A percentile compares a stretch with the other conserved stretches of the same genome.
Conservation (phyloP, 2,888 invertebrate species). For the Scaptomyza flava region DNA sequence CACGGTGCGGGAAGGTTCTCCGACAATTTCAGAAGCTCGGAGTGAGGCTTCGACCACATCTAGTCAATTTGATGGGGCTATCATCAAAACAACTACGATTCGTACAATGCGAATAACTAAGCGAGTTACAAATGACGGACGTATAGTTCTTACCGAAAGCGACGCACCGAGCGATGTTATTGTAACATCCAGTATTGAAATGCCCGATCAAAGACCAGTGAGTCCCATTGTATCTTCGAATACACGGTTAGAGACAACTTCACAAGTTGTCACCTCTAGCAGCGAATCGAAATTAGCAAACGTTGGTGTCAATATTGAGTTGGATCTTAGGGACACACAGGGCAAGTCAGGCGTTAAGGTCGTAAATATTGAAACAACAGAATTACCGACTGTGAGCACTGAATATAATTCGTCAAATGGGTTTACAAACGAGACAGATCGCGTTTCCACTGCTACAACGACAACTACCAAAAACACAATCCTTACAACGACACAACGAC, state of each 20-base stretch:
- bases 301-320: constrained; percentile 65
- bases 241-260: constrained; percentile 25
- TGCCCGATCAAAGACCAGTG: constrained; percentile 70
- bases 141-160: constrained; percentile 74
- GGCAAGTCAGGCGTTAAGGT: constrained; percentile 68
- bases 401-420: constrained; percentile 45
- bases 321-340: constrained; percentile 42
- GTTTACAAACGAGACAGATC: constrained; percentile 41
- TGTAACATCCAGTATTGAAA: constrained; percentile 79
- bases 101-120: constrained; percentile 81
- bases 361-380: constrained; percentile 73
- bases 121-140: constrained; percentile 79
- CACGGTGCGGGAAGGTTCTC: constrained; percentile 67
- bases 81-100: constrained; percentile 83
- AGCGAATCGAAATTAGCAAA: constrained; percentile 41
- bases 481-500: constrained; percentile 76
- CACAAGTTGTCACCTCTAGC: constrained; percentile 47
- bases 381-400: constrained; percentile 42
- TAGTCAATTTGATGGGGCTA: constrained; percentile 75
- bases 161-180: constrained; percentile 76
- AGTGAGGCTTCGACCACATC: constrained; percentile 71
- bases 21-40: constrained; percentile 63
- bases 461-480: constrained; percentile 76
- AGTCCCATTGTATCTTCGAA: constrained; percentile 56
- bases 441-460: constrained; percentile 67